Conservation (phyloP, 2,797 vertebrate species). For the Astyanax mexicanus region DNA sequence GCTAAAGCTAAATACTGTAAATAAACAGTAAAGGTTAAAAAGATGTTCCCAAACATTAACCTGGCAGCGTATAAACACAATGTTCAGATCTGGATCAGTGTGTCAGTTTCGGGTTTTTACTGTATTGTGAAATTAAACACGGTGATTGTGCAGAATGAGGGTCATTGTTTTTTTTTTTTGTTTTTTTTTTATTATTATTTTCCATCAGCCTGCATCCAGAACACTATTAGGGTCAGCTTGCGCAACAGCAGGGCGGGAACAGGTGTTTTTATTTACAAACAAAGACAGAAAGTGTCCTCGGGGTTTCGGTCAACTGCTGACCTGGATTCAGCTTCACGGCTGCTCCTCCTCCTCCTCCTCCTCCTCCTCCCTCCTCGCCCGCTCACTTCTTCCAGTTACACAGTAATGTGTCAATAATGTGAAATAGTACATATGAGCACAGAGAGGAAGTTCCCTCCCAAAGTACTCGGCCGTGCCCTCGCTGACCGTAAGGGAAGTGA, state of each 20-base stretch:
- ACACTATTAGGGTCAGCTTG: neutral
- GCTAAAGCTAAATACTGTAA: no score
- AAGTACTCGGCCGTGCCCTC: slow-evolving; percentile 7
- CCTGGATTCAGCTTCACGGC: slow-evolving; percentile 20
- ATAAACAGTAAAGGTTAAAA: no score
- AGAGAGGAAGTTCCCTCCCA: slow-evolving; percentile 19
- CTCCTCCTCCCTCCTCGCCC: neutral
- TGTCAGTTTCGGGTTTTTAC: no score
- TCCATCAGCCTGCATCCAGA: neutral
- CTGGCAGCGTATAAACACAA: no score
- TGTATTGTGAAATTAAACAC: neutral
- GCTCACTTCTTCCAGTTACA: slow-evolving; percentile 15
- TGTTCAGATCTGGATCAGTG: no score
- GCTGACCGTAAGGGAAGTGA: slow-evolving; percentile 32
- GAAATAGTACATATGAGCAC: slow-evolving; percentile 18
- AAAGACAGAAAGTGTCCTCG: neutral
- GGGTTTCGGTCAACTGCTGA: slow-evolving; percentile 14
- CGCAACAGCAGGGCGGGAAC: neutral
- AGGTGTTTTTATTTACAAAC: slow-evolving; percentile 27
- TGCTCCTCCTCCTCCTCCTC: no score
- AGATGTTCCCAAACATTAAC: no score
- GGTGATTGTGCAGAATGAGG: neutral
- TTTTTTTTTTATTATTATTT: no score
- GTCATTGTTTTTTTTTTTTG: no score
- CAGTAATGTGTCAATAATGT: slow-evolving; percentile 24